Conservation (phyloP, 1,140 invertebrate species). For the Dendrolimus kikuchii region DNA sequence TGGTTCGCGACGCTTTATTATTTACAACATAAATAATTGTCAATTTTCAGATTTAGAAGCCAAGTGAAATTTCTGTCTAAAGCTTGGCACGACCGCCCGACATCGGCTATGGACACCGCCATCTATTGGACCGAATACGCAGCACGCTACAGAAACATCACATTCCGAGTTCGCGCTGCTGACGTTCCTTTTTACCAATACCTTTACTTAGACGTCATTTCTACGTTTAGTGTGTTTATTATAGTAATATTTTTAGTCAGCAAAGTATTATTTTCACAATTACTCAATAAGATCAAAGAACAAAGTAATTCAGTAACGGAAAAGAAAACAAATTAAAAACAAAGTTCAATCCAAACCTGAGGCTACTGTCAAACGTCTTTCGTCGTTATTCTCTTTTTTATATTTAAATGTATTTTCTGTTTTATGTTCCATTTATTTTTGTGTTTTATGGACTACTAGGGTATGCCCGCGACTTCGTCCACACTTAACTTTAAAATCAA, state of each 20-base stretch:
- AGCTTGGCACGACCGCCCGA: constrained; percentile 70
- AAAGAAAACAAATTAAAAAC: too few species aligned
- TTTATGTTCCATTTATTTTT: too few species aligned
- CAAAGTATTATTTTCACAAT: background rate
- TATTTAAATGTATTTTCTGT: too few species aligned
- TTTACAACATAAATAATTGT: constrained; percentile 3
- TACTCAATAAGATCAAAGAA: too few species aligned
- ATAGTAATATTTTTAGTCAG: constrained; percentile 14
- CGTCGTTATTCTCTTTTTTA: too few species aligned
- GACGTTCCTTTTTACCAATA: constrained; percentile 40
- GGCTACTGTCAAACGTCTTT: too few species aligned
- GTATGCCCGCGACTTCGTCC: too few species aligned
- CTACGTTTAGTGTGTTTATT: constrained; percentile 6
- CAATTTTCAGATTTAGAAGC: constrained; percentile 38
- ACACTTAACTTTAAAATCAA: too few species aligned
- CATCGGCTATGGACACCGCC: constrained; percentile 66
- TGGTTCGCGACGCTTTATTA: background rate
- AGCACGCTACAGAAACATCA: constrained; percentile 59
- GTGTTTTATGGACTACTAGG: too few species aligned
- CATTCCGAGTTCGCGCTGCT: constrained; percentile 43
- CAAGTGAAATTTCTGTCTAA: constrained; percentile 68
- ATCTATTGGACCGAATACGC: constrained; percentile 74
- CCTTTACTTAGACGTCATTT: constrained; percentile 26
- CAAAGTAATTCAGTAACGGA: too few species aligned
- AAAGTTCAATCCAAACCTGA: too few species aligned